A percentile compares a stretch with the other conserved stretches of the same genome.
Conservation (phyloP, 2,797 vertebrate genomes). For the Nasua narica region DNA sequence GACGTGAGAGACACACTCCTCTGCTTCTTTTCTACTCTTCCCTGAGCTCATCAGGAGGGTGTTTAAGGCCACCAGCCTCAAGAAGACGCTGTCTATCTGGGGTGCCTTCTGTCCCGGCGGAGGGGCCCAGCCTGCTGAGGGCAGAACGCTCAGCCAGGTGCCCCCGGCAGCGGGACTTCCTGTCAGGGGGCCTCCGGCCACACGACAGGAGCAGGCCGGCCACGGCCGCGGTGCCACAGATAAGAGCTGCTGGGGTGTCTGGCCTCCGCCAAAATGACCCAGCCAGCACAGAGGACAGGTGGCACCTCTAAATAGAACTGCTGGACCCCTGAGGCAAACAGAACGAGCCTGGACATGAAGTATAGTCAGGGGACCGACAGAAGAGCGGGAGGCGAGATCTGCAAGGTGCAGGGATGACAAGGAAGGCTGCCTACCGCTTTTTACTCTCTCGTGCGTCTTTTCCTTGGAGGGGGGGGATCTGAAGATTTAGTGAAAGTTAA, state of each 20-base stretch:
- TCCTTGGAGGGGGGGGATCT: not conserved
- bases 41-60: not conserved
- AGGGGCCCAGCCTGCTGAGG: not conserved
- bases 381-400: not conserved
- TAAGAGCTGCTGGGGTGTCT: not conserved
- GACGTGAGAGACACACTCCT: not conserved
- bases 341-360: not conserved
- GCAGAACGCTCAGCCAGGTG: not conserved
- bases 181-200: not conserved
- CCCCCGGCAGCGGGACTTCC: not conserved
- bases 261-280: not conserved
- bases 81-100: not conserved
- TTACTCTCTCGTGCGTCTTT: not conserved
- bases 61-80: not conserved
- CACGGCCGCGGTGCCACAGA: not conserved
- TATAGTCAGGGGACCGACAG: not conserved
- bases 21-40: not conserved
- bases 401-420: not conserved
- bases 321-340: not conserved
- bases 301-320: not conserved
- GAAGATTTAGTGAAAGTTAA: not conserved
- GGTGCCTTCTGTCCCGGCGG: not conserved
- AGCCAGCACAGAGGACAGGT: accelerated
- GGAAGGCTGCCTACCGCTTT: not conserved
- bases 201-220: not conserved